These are phyloP conservation scores for Halesus radiatus DNA, from an alignment of 1,140 invertebrate species.

Conservation along the genomic window DNA sequence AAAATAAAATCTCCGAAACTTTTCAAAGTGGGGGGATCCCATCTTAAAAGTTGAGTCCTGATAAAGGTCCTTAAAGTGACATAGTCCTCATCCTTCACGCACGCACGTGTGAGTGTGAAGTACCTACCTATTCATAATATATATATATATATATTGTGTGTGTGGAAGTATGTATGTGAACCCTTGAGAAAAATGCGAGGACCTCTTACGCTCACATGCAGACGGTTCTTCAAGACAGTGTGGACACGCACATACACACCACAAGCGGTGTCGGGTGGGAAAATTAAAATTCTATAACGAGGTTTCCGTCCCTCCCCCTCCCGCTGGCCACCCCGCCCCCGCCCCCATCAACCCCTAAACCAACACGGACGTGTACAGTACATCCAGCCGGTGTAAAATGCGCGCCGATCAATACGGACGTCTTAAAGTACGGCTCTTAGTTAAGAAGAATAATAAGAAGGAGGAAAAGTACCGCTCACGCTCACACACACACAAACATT, in stretches of 20 bases:
- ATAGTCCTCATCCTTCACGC: constrained; percentile 6
- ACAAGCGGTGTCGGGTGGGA: constrained; percentile 44
- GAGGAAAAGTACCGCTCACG: constrained; percentile 56
- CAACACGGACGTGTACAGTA: constrained; percentile 51
- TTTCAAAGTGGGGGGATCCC: background rate
- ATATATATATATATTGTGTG: background rate
- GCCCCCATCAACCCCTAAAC: constrained; percentile 42
- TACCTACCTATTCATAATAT: background rate
- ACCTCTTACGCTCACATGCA: constrained; percentile 27
- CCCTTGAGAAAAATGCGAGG: constrained; percentile 20
- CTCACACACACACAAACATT: constrained; percentile 56
- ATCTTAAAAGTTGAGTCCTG: constrained; percentile 17
- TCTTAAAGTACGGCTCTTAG: constrained; percentile 59
- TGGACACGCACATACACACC: constrained; percentile 43
- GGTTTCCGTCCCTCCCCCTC: constrained; percentile 44
- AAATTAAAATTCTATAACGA: constrained; percentile 58
- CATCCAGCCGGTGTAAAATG: constrained; percentile 55
- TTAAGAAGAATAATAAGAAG: constrained; percentile 59
- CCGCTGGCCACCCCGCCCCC: background rate
- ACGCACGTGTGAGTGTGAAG: background rate
- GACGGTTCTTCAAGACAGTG: background rate
- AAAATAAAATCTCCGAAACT: background rate
- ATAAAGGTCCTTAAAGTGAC: constrained; percentile 3
- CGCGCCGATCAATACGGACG: constrained; percentile 58
- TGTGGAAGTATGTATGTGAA: background rate